These are phyloP conservation scores for Pimephales promelas DNA, from an alignment of 2,113 vertebrate species.

Conservation along the genomic window DNA sequence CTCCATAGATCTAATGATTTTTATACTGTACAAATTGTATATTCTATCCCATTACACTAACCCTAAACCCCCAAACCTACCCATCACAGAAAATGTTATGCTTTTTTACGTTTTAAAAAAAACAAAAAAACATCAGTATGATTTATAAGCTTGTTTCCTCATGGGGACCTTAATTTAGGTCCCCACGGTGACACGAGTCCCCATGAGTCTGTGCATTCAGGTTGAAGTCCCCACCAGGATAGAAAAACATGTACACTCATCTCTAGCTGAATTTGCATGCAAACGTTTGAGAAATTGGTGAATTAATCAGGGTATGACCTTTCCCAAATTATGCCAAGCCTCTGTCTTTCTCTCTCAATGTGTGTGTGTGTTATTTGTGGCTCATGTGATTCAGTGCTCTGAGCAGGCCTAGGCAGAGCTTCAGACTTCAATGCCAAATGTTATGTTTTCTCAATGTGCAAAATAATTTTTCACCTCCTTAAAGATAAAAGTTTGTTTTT, in stretches of 20 bases:
- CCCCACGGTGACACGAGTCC: too few relatives aligned
- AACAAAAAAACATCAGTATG: too few relatives aligned
- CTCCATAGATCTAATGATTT: too few relatives aligned
- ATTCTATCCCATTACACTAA: too few relatives aligned
- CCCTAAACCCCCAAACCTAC: too few relatives aligned
- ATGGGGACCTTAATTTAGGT: too few relatives aligned
- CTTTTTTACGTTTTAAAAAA: too few relatives aligned
- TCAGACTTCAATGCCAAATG: conserved; percentile 62
- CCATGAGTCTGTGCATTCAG: too few relatives aligned
- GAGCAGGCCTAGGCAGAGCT: conserved; percentile 61
- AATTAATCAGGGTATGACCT: background rate
- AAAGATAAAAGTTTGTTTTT: conserved; percentile 63
- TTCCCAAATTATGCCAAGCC: background rate
- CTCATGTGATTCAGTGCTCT: conserved; percentile 56
- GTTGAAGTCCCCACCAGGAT: too few relatives aligned
- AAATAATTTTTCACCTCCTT: conserved; percentile 71
- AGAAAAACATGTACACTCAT: background rate
- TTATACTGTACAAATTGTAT: too few relatives aligned
- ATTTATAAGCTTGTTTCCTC: too few relatives aligned
- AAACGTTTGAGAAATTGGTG: background rate
- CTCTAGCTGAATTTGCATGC: background rate
- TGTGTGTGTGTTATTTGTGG: conserved; percentile 31
- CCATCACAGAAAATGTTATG: too few relatives aligned
- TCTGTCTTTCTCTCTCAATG: background rate
- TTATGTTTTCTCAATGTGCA: conserved; percentile 60